Evolutionary conservation across 2,888 invertebrate species (phyloP), one percentile per base, ranked within the genome.

Genomic region (Malacosoma neustria): DNA sequence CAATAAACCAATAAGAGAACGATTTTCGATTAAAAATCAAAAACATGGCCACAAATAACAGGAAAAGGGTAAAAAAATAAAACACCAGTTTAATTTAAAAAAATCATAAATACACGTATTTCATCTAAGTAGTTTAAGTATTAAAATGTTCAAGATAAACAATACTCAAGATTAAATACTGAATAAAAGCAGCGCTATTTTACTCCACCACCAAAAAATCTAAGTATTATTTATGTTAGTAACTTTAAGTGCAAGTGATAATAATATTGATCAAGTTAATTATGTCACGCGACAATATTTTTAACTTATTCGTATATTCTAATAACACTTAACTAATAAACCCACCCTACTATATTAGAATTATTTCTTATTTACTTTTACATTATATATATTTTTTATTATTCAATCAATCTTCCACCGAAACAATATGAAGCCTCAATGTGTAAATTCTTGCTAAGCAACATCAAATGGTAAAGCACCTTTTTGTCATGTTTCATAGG

Each of bases 171-270:
- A 65, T 69, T 64, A 68, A 71, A 72, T 72, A 73, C 65, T 68
- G 68, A 72, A 75, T 65, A 72, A 73, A 70, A 71, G 66, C 60
- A 55, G 55, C 39, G 56, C 56, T 66, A 70, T 68, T 55, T 72
- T 65, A 71, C 9, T 77, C 80, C 80, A 69, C 68, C 80, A 80
- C 79, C 77, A 51, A 65, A n/a, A n/a, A 65, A 62, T 62, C 60
- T 67, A 72, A 69, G 63, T 74, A 70, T 67, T 63, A 72, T 72
- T 70, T 66, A 72, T 52, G 52, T 69, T 66, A 70, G 60, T 66
- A 62, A 58, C 61, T 51, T 52, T 51, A 46, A 58, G 61, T 65
- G 64, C 56, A 59, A 56, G 48, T 54, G 46, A 44, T 39, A 48
- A 49, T 54, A 41, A 51, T 45, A 36, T 29, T 41, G 13, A 14